phyloP scores from a whole-genome alignment of 2,797 vertebrate species.

The Malacoctenus gilli region DNA sequence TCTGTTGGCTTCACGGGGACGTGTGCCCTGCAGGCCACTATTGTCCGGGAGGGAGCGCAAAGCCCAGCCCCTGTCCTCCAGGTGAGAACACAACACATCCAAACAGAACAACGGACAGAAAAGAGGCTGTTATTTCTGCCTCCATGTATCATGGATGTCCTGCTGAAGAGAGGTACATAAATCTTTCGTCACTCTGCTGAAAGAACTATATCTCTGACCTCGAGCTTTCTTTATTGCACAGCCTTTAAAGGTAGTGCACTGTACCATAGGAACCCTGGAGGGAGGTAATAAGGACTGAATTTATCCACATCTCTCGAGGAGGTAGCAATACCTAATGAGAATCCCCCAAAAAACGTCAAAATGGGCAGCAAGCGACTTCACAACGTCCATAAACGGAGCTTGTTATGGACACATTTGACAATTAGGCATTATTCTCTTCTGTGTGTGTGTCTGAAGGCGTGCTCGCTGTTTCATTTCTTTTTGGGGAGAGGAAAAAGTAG shows the following conservation, averaged over 20 bases:
- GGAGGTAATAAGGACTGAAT: constrained; percentile 36
- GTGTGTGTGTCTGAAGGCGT: constrained; percentile 5
- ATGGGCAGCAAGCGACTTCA: constrained; percentile 43
- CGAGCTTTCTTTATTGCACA: constrained; percentile 38
- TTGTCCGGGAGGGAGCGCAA: constrained; percentile 81
- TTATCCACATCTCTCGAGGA: constrained; percentile 40
- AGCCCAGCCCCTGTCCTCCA: constrained; percentile 79
- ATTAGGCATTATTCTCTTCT: constrained; percentile 1
- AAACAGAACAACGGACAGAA: background rate
- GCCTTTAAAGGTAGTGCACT: constrained; percentile 12
- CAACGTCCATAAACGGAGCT: constrained; percentile 29
- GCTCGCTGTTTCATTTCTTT: too few species aligned
- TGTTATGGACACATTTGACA: constrained; percentile 7
- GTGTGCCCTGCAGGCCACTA: constrained; percentile 83
- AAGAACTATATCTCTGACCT: constrained; percentile 21
- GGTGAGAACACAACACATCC: constrained; percentile 65
- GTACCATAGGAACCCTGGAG: constrained; percentile 29
- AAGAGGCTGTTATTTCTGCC: background rate
- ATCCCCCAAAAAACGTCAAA: constrained; percentile 58
- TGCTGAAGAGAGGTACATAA: background rate
- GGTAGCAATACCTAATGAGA: constrained; percentile 53
- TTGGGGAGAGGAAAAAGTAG: background rate
- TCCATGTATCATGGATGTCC: background rate
- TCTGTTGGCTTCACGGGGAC: constrained; percentile 73
- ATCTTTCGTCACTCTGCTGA: constrained; percentile 7